phyloP scores from a whole-genome alignment of 2,797 vertebrate species.

The Argyrosomus regius region DNA sequence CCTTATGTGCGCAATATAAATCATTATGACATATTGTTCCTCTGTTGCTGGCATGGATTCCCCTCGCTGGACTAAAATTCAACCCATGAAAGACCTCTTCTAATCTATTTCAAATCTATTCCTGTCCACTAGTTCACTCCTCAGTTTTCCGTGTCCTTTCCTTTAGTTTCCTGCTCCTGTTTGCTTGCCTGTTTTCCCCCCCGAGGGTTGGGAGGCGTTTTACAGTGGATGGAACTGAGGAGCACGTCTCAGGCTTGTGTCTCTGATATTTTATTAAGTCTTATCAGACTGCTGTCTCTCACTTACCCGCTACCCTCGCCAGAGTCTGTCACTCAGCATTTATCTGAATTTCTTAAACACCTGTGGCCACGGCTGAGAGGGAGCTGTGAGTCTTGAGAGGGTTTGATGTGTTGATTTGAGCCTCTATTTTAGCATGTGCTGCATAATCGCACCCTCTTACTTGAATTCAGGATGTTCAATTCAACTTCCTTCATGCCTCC shows the following conservation, averaged over 20 bases:
- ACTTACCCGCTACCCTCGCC: not conserved
- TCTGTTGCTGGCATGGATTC: constrained; percentile 29
- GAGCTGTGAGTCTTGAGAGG: constrained; percentile 14
- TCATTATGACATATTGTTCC: constrained; percentile 49
- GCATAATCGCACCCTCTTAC: constrained; percentile 17
- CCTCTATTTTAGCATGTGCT: constrained; percentile 22
- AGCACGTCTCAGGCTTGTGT: constrained; percentile 23
- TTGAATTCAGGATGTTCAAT: constrained; percentile 10
- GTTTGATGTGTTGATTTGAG: constrained; percentile 27
- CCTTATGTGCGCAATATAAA: constrained; percentile 40
- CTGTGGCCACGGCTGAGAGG: constrained; percentile 36
- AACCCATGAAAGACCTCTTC: constrained; percentile 8
- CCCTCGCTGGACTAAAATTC: constrained; percentile 24
- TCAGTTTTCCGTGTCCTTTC: constrained; percentile 33
- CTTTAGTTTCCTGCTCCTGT: constrained; percentile 50
- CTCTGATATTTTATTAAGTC: constrained; percentile 57
- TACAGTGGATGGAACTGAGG: constrained; percentile 29
- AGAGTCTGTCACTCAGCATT: constrained; percentile 50
- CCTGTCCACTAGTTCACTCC: constrained; percentile 11
- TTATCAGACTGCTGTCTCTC: constrained; percentile 50
- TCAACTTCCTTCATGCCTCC: not conserved
- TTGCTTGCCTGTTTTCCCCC: constrained; percentile 54
- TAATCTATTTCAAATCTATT: constrained; percentile 27
- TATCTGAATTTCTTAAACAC: constrained; percentile 48
- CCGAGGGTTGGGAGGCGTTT: constrained; percentile 50